Evolutionary conservation across 2,113 vertebrate species (phyloP).

Genomic region (Monopterus albus): DNA sequence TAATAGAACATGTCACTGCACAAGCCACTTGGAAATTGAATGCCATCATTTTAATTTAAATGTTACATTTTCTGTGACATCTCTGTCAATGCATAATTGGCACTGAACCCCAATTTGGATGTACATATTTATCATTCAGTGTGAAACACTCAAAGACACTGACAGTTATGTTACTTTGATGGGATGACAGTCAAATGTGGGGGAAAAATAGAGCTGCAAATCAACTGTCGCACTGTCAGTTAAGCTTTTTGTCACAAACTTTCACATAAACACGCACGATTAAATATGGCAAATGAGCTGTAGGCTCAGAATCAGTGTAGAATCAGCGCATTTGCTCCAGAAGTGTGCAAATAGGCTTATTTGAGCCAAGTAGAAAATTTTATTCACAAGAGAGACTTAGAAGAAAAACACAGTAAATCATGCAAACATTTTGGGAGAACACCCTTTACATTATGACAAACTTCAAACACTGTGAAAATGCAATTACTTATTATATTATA

Average conservation of each 20-base stretch:
- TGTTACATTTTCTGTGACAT: slow-evolving; percentile 73
- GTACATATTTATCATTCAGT: slow-evolving; percentile 78
- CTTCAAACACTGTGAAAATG: no score
- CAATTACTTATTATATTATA: no score
- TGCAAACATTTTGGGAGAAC: no score
- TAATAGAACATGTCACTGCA: slow-evolving; percentile 72
- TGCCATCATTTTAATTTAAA: slow-evolving; percentile 78
- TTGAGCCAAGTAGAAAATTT: slow-evolving; percentile 29
- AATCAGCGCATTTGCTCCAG: slow-evolving; percentile 51
- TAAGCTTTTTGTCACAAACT: slow-evolving; percentile 76
- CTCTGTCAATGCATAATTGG: slow-evolving; percentile 76
- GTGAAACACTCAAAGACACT: slow-evolving; percentile 67
- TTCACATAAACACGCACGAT: slow-evolving; percentile 72
- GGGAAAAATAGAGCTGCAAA: slow-evolving; percentile 56
- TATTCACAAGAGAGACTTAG: slow-evolving; percentile 27
- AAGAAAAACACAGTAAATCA: slow-evolving; percentile 36
- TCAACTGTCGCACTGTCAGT: slow-evolving; percentile 76
- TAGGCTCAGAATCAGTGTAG: no score
- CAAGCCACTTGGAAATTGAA: slow-evolving; percentile 70
- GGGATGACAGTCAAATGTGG: slow-evolving; percentile 68
- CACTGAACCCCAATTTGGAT: slow-evolving; percentile 69
- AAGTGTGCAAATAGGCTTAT: slow-evolving; percentile 53
- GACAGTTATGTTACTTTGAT: slow-evolving; percentile 76
- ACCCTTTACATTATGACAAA: no score
- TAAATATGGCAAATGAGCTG: slow-evolving; percentile 70